Percentiles rank a stretch among this genome's conserved stretches.
These are phyloP conservation scores for Scaptodrosophila lebanonensis DNA, from an alignment of 1,140 invertebrate species.

Conservation along the genomic window DNA sequence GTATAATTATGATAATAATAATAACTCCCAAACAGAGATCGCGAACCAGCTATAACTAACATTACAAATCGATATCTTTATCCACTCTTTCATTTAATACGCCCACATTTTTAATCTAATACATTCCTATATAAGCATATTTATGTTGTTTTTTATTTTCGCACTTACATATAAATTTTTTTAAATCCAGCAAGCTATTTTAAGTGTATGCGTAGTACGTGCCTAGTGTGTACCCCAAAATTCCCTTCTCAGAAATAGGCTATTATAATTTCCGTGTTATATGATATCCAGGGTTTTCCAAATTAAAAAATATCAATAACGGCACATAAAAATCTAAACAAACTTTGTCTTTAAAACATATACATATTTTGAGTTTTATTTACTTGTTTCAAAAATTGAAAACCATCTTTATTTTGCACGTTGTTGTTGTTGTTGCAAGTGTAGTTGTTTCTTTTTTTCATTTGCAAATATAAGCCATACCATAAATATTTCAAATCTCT, in stretches of 20 bases:
- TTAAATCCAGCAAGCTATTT: too few relatives aligned
- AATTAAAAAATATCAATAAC: background rate
- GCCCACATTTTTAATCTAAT: background rate
- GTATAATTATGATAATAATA: too few relatives aligned
- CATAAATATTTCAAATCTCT: conserved; percentile 8
- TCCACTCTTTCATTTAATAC: too few relatives aligned
- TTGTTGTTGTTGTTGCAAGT: conserved; percentile 60
- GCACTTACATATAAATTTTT: background rate
- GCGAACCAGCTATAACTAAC: too few relatives aligned
- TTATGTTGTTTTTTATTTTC: too few relatives aligned
- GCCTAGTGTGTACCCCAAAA: conserved; percentile 11
- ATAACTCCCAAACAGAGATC: too few relatives aligned
- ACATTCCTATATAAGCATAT: too few relatives aligned
- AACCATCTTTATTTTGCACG: conserved; percentile 54
- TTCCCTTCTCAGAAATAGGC: background rate
- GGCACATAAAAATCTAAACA: background rate
- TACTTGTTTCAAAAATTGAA: conserved; percentile 10
- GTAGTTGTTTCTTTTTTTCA: conserved; percentile 27
- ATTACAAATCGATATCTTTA: too few relatives aligned
- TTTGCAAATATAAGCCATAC: conserved; percentile 12
- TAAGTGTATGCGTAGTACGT: conserved; percentile 8
- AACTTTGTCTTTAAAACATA: conserved; percentile 3
- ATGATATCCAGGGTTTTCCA: conserved; percentile 3
- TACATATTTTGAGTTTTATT: conserved; percentile 3
- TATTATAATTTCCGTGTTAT: conserved; percentile 3